Conservation (phyloP, 2,113 vertebrate genomes). For the Macaca nemestrina region DNA sequence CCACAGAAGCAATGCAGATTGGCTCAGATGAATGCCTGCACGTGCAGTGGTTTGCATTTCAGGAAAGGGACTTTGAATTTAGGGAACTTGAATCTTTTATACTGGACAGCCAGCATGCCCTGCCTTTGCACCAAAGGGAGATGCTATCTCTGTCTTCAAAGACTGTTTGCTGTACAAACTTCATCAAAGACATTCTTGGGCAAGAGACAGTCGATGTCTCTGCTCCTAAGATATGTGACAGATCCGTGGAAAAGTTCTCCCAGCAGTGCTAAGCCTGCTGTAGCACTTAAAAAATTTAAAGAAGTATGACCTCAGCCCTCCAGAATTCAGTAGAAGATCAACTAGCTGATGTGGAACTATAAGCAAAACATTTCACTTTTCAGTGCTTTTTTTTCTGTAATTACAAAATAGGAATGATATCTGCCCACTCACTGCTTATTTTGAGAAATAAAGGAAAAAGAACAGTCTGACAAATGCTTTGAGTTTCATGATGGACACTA, state of each 20-base stretch:
- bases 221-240: not conserved
- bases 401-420: constrained; percentile 68
- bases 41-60: not conserved
- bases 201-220: not conserved
- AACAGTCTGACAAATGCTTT: constrained; percentile 73
- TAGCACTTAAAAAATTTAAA: not conserved
- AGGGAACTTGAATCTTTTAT: not conserved
- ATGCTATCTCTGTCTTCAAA: not conserved
- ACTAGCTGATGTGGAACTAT: not conserved
- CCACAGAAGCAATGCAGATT: not conserved
- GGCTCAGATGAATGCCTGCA: not conserved
- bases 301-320: not conserved
- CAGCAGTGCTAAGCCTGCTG: not conserved
- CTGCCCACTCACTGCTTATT: constrained; percentile 71
- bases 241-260: not conserved
- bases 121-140: not conserved
- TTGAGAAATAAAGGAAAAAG: constrained; percentile 75
- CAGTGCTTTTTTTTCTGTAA: constrained; percentile 46
- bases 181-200: constrained; percentile 18
- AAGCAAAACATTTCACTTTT: constrained; percentile 39
- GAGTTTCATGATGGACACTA: constrained; percentile 59
- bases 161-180: not conserved
- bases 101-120: not conserved
- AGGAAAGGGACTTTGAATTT: not conserved
- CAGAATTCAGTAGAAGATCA: constrained; percentile 25